Evolutionary conservation across 2,113 vertebrate genomes (phyloP), one percentile per base, ranked within the genome.

Genomic region (Phaethornis superciliosus): DNA sequence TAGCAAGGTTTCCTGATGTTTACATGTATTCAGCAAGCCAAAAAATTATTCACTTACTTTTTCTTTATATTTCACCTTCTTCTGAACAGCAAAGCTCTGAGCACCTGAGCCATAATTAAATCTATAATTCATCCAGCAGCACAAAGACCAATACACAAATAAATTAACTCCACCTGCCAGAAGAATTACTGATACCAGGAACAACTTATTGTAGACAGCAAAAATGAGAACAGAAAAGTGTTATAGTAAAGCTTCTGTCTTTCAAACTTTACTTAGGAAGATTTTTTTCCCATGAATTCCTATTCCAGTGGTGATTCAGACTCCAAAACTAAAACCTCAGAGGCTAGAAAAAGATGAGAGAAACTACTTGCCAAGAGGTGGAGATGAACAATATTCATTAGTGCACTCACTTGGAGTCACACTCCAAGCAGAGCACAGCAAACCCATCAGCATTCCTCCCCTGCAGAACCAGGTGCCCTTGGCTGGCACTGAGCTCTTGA

Each of bases 11-110:
- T 86, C 46, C 54, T 5, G 4, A 86, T 84, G 62, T 94, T 95
- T 90, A 93, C 82, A 90, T 90, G 90, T 81, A 94, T 75, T 86
- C 72, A 84, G 69, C 49, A 86, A 84, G 79, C 62, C 60, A 95
- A 95, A 89, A 95, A 88, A 94, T 76, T 93, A 93, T 69, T 93
- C 69, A 77, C 33, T 88, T 93, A 35, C 58, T 97, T 94, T 94
- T 92, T 55, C 47, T 81, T 91, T 78, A 83, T 71, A 90, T 91
- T 90, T 92, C 58, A 92, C 8, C 1, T 91, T 78, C 14, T 81
- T 65, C 94, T 80, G n/a, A 93, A 76, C 13, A 21, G 74, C 77
- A 90, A 93, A 95, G 56, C 80, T 95, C 72, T 94, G 80, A 93
- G 54, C 88, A 88, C 92, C 82, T 84, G 88, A 65, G 69, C 79